phyloP scores from a whole-genome alignment of 2,888 invertebrate species.

The Lathronympha strigana region DNA sequence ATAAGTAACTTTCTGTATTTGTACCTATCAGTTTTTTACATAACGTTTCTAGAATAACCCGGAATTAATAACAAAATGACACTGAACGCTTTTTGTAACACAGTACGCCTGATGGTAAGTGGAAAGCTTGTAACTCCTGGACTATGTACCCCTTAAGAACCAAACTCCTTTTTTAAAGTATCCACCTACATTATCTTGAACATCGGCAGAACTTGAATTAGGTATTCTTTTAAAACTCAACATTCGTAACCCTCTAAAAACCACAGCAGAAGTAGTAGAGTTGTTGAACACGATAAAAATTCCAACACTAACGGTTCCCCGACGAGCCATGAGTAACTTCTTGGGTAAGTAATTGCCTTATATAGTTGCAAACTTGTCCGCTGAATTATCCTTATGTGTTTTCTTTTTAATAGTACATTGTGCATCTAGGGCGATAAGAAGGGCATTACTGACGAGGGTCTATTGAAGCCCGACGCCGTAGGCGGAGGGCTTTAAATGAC shows the following conservation, averaged over 20 bases:
- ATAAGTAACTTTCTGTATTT: too few species aligned
- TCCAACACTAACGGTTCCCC: slow-evolving; percentile 53
- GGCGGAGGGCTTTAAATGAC: too few species aligned
- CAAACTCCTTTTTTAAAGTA: not conserved
- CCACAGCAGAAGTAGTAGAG: slow-evolving; percentile 17
- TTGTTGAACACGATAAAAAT: slow-evolving; percentile 49
- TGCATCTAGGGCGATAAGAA: too few species aligned
- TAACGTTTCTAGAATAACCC: slow-evolving; percentile 1
- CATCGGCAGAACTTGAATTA: not conserved
- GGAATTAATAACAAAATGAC: slow-evolving; percentile 17
- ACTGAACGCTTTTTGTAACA: not conserved
- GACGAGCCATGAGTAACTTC: slow-evolving; percentile 61
- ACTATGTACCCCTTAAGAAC: not conserved
- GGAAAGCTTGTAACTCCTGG: too few species aligned
- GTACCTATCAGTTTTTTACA: slow-evolving; percentile 2
- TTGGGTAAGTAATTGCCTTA: slow-evolving; percentile 73
- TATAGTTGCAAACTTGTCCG: slow-evolving; percentile 65
- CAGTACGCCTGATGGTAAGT: not conserved
- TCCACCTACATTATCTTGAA: not conserved
- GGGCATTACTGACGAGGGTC: too few species aligned
- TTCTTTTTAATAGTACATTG: too few species aligned
- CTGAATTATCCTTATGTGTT: slow-evolving; percentile 59
- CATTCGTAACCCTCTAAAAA: slow-evolving; percentile 18
- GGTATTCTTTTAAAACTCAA: slow-evolving; percentile 24
- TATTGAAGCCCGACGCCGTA: too few species aligned